phyloP scores from a whole-genome alignment of 2,888 invertebrate species.

The Saturnia pavonia region DNA sequence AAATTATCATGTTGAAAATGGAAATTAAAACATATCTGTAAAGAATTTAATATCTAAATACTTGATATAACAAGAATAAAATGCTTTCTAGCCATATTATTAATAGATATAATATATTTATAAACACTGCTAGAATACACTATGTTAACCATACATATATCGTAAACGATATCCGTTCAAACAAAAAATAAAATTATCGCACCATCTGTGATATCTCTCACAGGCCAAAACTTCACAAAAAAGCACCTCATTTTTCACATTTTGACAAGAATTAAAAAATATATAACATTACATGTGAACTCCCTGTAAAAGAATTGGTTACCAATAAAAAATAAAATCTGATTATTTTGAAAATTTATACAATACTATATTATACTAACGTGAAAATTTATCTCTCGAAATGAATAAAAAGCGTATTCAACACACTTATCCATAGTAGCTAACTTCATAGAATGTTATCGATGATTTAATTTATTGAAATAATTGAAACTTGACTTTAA shows the following conservation, averaged over 20 bases:
- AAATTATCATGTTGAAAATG: neutral
- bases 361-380: neutral
- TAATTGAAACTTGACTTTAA: no score
- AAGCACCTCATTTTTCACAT: slow-evolving; percentile 67
- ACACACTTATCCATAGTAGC: neutral
- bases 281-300: neutral
- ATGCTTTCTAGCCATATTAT: no score
- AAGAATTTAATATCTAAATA: neutral
- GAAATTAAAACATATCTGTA: neutral
- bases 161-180: slow-evolving; percentile 41
- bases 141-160: slow-evolving; percentile 21
- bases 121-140: slow-evolving; percentile 20
- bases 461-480: neutral
- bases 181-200: slow-evolving; percentile 61
- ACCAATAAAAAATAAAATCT: neutral
- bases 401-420: neutral
- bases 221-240: slow-evolving; percentile 51
- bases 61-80: no score
- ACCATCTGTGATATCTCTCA: slow-evolving; percentile 47
- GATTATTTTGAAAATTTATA: neutral
- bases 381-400: neutral
- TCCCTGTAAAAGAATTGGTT: neutral
- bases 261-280: slow-evolving; percentile 56
- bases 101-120: slow-evolving; percentile 2
- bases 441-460: neutral